A percentile compares a stretch with the other conserved stretches of the same genome.
Evolutionary conservation across 2,888 invertebrate species (phyloP).

Genomic region (Pristionchus entomophagus): DNA sequence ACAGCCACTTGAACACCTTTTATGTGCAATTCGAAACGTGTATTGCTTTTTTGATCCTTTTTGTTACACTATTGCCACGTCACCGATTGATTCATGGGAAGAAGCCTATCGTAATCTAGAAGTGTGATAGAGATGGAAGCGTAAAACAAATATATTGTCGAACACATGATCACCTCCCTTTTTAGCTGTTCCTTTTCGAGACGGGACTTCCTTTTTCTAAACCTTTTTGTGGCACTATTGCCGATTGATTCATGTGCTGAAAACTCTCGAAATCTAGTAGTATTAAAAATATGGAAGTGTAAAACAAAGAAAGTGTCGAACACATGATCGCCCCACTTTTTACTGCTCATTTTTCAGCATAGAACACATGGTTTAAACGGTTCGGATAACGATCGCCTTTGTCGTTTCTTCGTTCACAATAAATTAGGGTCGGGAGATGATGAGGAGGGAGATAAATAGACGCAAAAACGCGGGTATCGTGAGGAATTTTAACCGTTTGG

Average conservation of each 20-base stretch:
- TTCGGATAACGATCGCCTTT: not conserved
- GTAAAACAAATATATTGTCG: not conserved
- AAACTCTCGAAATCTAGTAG: too few relatives aligned
- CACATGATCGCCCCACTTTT: not conserved
- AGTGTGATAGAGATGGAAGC: not conserved
- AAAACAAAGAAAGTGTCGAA: too few relatives aligned
- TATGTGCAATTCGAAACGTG: too few relatives aligned
- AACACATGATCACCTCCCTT: not conserved
- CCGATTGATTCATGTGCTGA: too few relatives aligned
- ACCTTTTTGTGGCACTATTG: too few relatives aligned
- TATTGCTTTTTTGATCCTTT: too few relatives aligned
- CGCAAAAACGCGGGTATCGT: not conserved
- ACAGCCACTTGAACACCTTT: too few relatives aligned
- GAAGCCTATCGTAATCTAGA: too few relatives aligned
- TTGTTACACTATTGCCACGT: too few relatives aligned
- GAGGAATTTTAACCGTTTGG: slow-evolving; percentile 11
- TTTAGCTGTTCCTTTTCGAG: not conserved
- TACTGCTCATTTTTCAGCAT: not conserved
- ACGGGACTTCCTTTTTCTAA: too few relatives aligned
- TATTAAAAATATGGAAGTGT: too few relatives aligned
- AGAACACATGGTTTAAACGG: not conserved
- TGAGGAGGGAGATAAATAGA: not conserved
- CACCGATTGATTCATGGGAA: too few relatives aligned
- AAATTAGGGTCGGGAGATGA: not conserved
- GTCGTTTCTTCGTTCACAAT: not conserved